Conservation (phyloP, 30 jellyfish, hydroid and myxozoan genomes). For the Rhopilema esculentum region DNA sequence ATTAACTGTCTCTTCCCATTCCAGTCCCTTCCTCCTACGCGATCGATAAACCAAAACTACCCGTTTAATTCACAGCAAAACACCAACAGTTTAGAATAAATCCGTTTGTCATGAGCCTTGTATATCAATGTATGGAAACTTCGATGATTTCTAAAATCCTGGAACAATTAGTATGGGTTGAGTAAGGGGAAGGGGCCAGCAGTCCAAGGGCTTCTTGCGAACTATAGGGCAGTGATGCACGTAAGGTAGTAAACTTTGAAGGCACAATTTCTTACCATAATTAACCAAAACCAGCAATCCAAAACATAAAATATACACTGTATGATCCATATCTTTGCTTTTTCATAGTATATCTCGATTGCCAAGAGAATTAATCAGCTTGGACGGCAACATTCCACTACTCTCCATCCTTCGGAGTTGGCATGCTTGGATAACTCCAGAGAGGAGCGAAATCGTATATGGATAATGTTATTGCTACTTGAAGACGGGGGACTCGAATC, state of each 20-base stretch:
- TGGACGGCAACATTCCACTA: constrained; percentile 51
- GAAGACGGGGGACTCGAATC: constrained; percentile 43
- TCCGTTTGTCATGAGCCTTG: background rate
- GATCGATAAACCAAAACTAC: background rate
- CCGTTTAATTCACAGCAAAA: background rate
- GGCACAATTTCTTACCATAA: constrained; percentile 30
- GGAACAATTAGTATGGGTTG: background rate
- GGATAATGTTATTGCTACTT: constrained; percentile 61
- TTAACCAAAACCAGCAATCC: constrained; percentile 35
- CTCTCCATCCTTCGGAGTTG: constrained; percentile 52
- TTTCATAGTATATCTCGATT: constrained; percentile 38
- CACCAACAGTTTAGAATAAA: background rate
- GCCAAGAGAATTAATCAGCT: constrained; percentile 27
- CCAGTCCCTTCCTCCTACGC: background rate
- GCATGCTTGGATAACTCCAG: constrained; percentile 82
- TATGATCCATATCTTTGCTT: constrained; percentile 46
- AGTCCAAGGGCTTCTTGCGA: background rate
- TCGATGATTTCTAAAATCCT: background rate
- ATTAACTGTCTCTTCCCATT: background rate
- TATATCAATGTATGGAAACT: background rate
- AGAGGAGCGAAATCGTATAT: constrained; percentile 62
- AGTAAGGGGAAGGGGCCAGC: background rate
- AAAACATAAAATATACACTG: constrained; percentile 28
- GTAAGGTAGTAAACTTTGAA: background rate
- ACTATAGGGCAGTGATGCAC: background rate